phyloP scores from a whole-genome alignment of 1,140 invertebrate genomes.

The Eubasilissa regina region DNA sequence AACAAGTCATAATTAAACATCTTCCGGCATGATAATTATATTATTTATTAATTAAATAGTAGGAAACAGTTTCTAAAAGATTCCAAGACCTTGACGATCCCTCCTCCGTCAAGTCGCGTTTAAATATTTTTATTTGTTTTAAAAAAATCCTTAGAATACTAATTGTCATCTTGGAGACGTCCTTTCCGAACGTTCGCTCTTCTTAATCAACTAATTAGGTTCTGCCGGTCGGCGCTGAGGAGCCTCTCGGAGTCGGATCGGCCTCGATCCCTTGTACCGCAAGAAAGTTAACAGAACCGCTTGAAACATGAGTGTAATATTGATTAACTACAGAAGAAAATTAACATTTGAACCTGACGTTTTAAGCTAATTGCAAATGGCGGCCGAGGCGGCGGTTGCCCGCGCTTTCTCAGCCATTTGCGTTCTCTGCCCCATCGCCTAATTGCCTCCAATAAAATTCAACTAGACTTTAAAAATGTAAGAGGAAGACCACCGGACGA shows the following conservation, averaged over 20 bases:
- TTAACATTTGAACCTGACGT: conserved; percentile 61
- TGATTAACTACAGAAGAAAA: conserved; percentile 58
- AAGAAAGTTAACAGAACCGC: conserved; percentile 36
- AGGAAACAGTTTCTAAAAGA: no score
- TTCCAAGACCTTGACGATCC: no score
- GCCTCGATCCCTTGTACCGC: conserved; percentile 26
- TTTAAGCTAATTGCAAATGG: conserved; percentile 59
- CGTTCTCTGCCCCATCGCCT: conserved; percentile 46
- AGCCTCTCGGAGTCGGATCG: not conserved
- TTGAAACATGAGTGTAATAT: conserved; percentile 59
- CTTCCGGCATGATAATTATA: no score
- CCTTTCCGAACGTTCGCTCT: not conserved
- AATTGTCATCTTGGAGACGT: not conserved
- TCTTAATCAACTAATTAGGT: conserved; percentile 60
- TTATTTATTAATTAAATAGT: no score
- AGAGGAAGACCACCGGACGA: conserved; percentile 46
- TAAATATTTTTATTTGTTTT: no score
- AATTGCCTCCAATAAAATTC: conserved; percentile 60
- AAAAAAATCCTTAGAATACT: not conserved
- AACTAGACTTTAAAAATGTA: conserved; percentile 52
- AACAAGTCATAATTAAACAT: no score
- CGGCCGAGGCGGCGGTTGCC: conserved; percentile 41
- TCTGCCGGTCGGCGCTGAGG: conserved; percentile 40
- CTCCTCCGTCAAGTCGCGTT: no score
- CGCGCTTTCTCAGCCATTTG: conserved; percentile 38